Base-by-base conservation (phyloP, 2,797 vertebrate genomes). In the Amniataba percoides region DNA sequence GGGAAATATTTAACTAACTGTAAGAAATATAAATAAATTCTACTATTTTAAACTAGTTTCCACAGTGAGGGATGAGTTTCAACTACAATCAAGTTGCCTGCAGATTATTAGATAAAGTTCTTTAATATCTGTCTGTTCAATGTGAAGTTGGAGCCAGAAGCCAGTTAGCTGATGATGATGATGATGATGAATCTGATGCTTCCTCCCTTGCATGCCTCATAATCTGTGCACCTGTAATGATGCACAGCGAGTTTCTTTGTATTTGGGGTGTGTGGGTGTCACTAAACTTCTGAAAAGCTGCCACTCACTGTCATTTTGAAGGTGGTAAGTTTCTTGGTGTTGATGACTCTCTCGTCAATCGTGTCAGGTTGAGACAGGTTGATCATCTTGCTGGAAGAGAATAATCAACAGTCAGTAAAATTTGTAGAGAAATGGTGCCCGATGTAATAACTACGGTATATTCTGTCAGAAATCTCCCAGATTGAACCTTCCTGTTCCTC, bases 341-440 rank as follows among this genome's bases (percentile, higher is more conserved):
- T 99, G 91, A 99, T 97, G 86, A 97, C 98, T 85, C 98, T 94
- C 90, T 99, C 98, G 66, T 99, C 98, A 78, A 99, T 98, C 4
- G 98, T 99, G 81, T 99, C 97, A 34, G 97, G 95, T 86, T 98
- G 96, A 53, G 98, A 99, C 79, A 96, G 94, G 92, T 99, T 99
- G 88, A 99, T 96, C 97, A 99, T 98, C 96, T 99, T 99, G 93
- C 98, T 99, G 92, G 12, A 87, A 87, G 74, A 84, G 53, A 91
- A 23, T 31, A 31, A 31, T 31, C 27, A 31, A 31, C 27, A 31
- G 2, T 31, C 27, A 31, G 5, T 31, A 31, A 2, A 31, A 31
- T 31, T 31, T 31, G 27, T 3, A 31, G 27, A 31, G 27, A 31
- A 31, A 31, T 31, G 3, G 27, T 31, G 27, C 27, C 4, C 27